Evolutionary conservation across 1,140 invertebrate genomes (phyloP), one percentile per base, ranked within the genome.

Genomic region (Drosophila sechellia): DNA sequence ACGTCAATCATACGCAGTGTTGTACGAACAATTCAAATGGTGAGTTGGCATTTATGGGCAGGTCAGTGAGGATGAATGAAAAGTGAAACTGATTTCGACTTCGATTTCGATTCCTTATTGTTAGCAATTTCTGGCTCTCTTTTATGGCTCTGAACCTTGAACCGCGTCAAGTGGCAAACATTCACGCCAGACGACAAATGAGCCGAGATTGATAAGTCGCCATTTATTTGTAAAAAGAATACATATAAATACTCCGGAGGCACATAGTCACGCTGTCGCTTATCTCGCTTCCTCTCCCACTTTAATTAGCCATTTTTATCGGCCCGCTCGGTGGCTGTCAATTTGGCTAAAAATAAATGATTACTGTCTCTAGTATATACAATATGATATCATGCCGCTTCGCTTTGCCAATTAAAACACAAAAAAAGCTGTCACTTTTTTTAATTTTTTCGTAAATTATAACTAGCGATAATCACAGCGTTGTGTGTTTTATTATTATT

Each of bases 281-380:
- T 39, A n/a, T 20, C 35, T 31, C 35, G n/a, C 40, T 37, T 56
- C 31, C 40, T 45, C 45, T 61, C 37, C 8, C 50, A 35, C 34
- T 63, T 84, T 66, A 87, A 66, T 72, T 81, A 77, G 79, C 64
- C 58, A 69, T 13, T 86, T 85, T 85, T 85, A 86, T 86, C 77
- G 75, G 53, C 57, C 39, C 59, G 25, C 59, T 71, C 63, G 53
- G 56, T 56, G 76, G 79, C 81, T 86, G 83, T 77, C 84, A 79
- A 89, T 89, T 87, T 89, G 71, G 76, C 84, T 87, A 87, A 87
- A 87, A 87, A 87, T 87, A 87, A 87, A 87, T 79, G 65, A 89
- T 87, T 87, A 84, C 76, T 70, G 83, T 76, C 39, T 76, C 69
- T 86, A 83, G 78, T 66, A 70, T 81, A 75, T 59, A 78, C 61